Conservation (phyloP, 2,113 vertebrate species). For the Holacanthus passer region DNA sequence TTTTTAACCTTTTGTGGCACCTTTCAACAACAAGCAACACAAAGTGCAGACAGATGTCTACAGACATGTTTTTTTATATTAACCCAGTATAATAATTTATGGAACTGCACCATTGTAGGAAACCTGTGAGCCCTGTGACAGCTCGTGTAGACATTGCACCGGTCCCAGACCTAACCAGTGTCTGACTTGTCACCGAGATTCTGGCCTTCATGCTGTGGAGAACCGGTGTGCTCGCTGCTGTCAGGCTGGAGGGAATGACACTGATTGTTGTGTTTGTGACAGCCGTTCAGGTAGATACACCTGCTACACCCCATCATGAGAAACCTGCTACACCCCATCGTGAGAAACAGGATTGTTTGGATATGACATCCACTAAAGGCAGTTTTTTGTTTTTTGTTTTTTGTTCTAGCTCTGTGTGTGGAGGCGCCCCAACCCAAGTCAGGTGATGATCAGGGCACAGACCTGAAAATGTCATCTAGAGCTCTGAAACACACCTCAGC, state of each 20-base stretch:
- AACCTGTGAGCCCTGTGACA: conserved; percentile 81
- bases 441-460: conserved; percentile 39
- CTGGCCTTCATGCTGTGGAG: conserved; percentile 79
- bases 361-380: not conserved
- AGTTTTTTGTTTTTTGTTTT: not conserved
- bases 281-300: conserved; percentile 76
- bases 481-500: conserved; percentile 72
- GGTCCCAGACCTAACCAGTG: conserved; percentile 81
- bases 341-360: not conserved
- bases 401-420: conserved; percentile 80
- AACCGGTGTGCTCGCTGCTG: conserved; percentile 83
- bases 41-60: not conserved
- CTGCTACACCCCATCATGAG: too few relatives aligned
- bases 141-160: conserved; percentile 82
- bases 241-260: conserved; percentile 61
- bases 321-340: too few relatives aligned
- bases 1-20: not conserved
- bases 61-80: not conserved
- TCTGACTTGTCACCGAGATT: conserved; percentile 78
- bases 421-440: conserved; percentile 71
- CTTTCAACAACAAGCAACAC: too few relatives aligned
- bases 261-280: conserved; percentile 84
- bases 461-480: conserved; percentile 65
- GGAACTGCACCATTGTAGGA: conserved; percentile 64
- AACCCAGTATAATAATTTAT: not conserved